Base-by-base conservation (phyloP, 2,113 vertebrate genomes). In the Neolamprologus devosi region DNA sequence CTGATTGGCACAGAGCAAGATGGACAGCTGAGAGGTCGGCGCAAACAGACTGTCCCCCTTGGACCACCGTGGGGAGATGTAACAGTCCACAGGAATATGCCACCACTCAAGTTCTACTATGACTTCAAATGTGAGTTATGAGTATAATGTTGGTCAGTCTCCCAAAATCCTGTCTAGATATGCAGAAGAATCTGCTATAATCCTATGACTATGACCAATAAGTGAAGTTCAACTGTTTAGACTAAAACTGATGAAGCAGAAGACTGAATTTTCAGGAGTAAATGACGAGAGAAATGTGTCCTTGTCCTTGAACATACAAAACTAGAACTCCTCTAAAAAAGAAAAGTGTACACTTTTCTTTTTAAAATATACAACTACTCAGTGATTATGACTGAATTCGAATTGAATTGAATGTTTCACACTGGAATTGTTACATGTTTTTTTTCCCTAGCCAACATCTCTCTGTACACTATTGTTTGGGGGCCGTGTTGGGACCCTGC, bases 401-500 rank as follows among this genome's bases (percentile, higher is more conserved):
- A 60, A 33, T 78, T 78, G 8, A 78, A 51, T 49, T 17, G 26
- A 49, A 49, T 78, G 21, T 42, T 80, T 83, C 12, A n/a, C 8
- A 78, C 73, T 14, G 8, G 70, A 70, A 14, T 17, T 26, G 68
- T 78, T 78, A 51, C 28, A n/a, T 78, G 1, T 10, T 85, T 9
- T 42, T 70, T 49, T 49, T 1, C 68, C 70, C n/a, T 92, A 99
- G 99, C 98, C 11, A 97, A 97, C 88, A 98, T 99, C 84, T 97
- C 97, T 80, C 97, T 97, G 88, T 99, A 98, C 94, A 99, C 98
- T 8, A 98, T 99, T 0, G 98, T 99, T 8, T 99, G 98, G 99
- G 99, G 99, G 3, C 99, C 98, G 0, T 99, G 98, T 95, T 99
- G 99, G 98, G 98, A 99, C 94, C 98, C 98, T 0, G 98, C 98